phyloP scores from a whole-genome alignment of 2,888 invertebrate species.

The Pocota personata region DNA sequence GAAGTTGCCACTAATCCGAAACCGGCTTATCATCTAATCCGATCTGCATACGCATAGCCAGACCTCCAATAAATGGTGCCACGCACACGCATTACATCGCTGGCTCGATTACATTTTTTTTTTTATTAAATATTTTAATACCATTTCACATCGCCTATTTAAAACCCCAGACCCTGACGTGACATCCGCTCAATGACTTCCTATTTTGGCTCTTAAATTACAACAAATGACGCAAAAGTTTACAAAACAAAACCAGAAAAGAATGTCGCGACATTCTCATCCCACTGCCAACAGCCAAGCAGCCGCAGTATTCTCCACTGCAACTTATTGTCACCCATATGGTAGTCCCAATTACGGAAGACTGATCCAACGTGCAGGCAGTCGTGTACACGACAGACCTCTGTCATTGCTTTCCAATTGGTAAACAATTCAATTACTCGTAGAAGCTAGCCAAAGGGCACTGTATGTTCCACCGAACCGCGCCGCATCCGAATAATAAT shows the following conservation, averaged over 20 bases:
- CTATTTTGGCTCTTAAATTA: slow-evolving; percentile 54
- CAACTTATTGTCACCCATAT: slow-evolving; percentile 49
- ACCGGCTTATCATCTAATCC: slow-evolving; percentile 47
- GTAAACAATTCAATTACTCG: slow-evolving; percentile 64
- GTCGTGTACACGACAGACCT: slow-evolving; percentile 15
- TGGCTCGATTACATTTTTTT: slow-evolving; percentile 9
- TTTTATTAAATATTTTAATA: slow-evolving; percentile 40
- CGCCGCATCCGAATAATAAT: slow-evolving; percentile 44
- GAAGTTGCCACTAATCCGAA: slow-evolving; percentile 22
- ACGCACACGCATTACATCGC: slow-evolving; percentile 37
- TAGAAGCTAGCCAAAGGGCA: slow-evolving; percentile 36
- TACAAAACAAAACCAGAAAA: slow-evolving; percentile 33
- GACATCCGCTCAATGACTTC: slow-evolving; percentile 65
- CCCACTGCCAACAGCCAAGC: not conserved
- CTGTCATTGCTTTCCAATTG: slow-evolving; percentile 40
- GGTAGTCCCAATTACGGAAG: slow-evolving; percentile 44
- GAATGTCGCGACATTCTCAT: slow-evolving; percentile 44
- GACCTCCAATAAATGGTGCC: slow-evolving; percentile 18
- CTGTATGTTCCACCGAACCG: slow-evolving; percentile 23
- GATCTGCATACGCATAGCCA: slow-evolving; percentile 29
- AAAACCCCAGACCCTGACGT: slow-evolving; percentile 45
- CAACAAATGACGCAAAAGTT: slow-evolving; percentile 61
- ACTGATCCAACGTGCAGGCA: slow-evolving; percentile 7
- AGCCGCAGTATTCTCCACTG: not conserved
- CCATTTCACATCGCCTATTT: slow-evolving; percentile 47